Base-by-base conservation (phyloP, 2,113 vertebrate species). In the Pyxicephalus adspersus region DNA sequence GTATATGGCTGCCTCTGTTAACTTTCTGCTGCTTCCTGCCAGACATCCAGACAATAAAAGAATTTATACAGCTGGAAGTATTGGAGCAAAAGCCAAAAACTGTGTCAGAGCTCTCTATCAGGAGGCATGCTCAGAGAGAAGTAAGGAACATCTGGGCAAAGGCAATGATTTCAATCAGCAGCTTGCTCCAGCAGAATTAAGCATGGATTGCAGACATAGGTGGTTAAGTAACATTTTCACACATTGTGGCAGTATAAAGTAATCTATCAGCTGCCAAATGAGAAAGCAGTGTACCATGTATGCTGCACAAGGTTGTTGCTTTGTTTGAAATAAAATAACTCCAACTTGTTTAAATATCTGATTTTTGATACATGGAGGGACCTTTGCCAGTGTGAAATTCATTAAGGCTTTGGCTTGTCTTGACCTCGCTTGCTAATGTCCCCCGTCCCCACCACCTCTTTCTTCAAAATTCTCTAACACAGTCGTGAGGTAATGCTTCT, bases 51-150 rank as follows among this genome's bases (percentile, higher is more conserved):
- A 94, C 92, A 93, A 94, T 91, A 88, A 92, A 95, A 91, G 94
- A 95, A 95, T 95, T 94, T 96, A 92, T 95, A 93, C 94, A 95
- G 94, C 94, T 94, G 92, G 90, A 95, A 90, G 90, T 92, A 90
- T 85, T 87, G 85, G 89, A 92, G 87, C 64, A 77, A 89, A 91
- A 91, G 92, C 93, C 92, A 96, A 94, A 91, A 89, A 78, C 88
- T 85, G 90, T 87, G 86, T 85, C 88, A 91, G 87, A 85, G 79
- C 87, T 91, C 89, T 90, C 90, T 87, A 85, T 65, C 85, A 85
- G 72, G 90, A 90, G 85, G 85, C 88, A 88, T 86, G 83, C 84
- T 90, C 85, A 86, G 86, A 86, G 90, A 88, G 28, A 83, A 89
- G 86, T 68, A 87, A 87, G 86, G 84, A 85, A 92, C 91, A 92